phyloP scores from a whole-genome alignment of 2,113 vertebrate genomes.

The Paralichthys olivaceus region DNA sequence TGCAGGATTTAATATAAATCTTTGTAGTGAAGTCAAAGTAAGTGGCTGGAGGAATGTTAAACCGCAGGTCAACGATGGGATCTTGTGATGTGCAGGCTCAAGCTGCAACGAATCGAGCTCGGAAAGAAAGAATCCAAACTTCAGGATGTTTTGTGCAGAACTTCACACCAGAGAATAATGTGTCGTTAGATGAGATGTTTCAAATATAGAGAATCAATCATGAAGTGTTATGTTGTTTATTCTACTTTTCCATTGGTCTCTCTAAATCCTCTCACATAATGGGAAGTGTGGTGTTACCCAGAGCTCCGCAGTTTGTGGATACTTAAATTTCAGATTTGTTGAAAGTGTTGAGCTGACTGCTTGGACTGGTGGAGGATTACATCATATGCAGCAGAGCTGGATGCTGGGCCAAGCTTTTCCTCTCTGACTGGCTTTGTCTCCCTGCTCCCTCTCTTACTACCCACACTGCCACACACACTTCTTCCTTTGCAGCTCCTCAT shows the following conservation, averaged over 20 bases:
- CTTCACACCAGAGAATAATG: no score
- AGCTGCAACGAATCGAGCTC: no score
- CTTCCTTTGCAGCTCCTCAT: background rate
- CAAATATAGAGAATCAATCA: no score
- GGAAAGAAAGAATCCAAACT: no score
- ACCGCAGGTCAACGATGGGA: no score
- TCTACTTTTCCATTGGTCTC: background rate
- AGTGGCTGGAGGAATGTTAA: no score
- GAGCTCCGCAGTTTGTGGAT: background rate
- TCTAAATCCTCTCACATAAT: background rate
- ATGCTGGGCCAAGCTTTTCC: constrained; percentile 56
- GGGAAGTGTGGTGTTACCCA: background rate
- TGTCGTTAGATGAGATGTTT: no score
- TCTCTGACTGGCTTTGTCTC: constrained; percentile 67
- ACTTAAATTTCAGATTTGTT: constrained; percentile 13
- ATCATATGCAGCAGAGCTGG: constrained; percentile 74
- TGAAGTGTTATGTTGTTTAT: background rate
- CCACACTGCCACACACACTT: constrained; percentile 10
- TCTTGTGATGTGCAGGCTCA: no score
- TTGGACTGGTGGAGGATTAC: constrained; percentile 61
- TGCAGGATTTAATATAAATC: background rate
- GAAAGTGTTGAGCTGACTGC: constrained; percentile 43
- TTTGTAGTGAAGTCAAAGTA: background rate
- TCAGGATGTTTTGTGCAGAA: no score
- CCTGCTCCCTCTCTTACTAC: constrained; percentile 26